Conservation (phyloP, 2,797 vertebrate genomes). For the Phoebastria nigripes region DNA sequence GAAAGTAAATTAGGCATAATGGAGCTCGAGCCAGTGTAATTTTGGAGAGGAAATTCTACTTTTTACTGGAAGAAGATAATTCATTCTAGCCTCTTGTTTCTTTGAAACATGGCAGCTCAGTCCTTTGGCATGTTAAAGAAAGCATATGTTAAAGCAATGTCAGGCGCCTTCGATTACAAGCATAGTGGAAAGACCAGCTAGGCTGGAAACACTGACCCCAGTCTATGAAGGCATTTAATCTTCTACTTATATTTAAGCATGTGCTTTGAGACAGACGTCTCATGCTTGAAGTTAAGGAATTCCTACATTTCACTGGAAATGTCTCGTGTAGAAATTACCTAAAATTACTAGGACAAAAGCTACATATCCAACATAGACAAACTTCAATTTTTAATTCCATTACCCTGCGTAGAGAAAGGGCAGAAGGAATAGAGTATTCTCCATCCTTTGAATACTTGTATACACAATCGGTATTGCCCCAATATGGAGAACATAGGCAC, state of each 20-base stretch:
- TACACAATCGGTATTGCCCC: not conserved
- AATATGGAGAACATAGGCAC: not conserved
- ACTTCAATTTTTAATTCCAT: not conserved
- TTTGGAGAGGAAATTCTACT: conserved; percentile 15
- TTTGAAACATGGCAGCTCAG: not conserved
- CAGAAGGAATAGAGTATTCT: not conserved
- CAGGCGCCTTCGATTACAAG: rapidly evolving
- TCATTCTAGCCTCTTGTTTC: not conserved
- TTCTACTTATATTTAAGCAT: not conserved
- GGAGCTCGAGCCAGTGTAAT: not conserved
- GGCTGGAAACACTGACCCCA: not conserved
- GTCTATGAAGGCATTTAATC: not conserved
- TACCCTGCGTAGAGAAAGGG: not conserved
- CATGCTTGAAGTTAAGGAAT: not conserved
- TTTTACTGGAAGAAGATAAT: conserved; percentile 8
- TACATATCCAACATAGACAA: not conserved
- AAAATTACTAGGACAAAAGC: not conserved
- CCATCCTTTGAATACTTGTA: not conserved
- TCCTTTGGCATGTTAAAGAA: not conserved
- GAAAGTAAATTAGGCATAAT: not conserved
- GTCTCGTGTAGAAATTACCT: not conserved
- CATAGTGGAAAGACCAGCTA: not conserved
- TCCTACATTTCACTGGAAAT: not conserved
- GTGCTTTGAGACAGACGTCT: not conserved
- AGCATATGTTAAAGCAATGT: not conserved